Base-by-base conservation (phyloP, 2,797 vertebrate genomes). In the Scolopax bukidnonensis region DNA sequence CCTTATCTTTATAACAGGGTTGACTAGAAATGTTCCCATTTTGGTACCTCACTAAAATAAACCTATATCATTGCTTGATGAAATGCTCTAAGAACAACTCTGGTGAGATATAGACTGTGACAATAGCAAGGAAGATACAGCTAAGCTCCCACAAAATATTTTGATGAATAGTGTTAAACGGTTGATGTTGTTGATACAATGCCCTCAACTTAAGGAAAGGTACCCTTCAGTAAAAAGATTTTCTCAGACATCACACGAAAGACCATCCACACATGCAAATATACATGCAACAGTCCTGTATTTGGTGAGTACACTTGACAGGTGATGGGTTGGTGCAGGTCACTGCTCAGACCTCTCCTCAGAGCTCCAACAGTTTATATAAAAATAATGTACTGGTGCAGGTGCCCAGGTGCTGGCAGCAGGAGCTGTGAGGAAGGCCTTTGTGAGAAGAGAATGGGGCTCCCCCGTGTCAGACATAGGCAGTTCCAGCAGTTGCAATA, bases 191-290 rank as follows among this genome's bases (percentile, higher is more conserved):
- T 69, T 70, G 43, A 69, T n/a, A 43, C 27, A 54, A 38, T 23
- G 17, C 65, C 30, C 21, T 24, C 24, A 80, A 8, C 45, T 65
- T 50, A 69, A 77, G 56, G 45, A 90, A 83, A 93, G 5, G 4
- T 47, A 20, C 14, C 78, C 36, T 83, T 89, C 45, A 57, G 47
- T 73, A 87, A 38, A 0, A 33, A 4, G 1, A 15, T 87, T 59
- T 89, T 50, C 81, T 90, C 30, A 63, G 41, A 17, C 10, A 25
- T 61, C 51, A 65, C 28, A 73, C 5, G 69, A 79, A 71, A 19
- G 4, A 60, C 53, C 59, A 40, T 40, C 27, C 43, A 50, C 21
- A 21, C 0, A 0, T 9, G 6, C 24, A 48, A 13, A 12, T 8
- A 17, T 45, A 28, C 8, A 45, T 6, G 4, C 28, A 80, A 15